Conservation (phyloP, 2,113 vertebrate genomes). For the Catharus bicknelli region DNA sequence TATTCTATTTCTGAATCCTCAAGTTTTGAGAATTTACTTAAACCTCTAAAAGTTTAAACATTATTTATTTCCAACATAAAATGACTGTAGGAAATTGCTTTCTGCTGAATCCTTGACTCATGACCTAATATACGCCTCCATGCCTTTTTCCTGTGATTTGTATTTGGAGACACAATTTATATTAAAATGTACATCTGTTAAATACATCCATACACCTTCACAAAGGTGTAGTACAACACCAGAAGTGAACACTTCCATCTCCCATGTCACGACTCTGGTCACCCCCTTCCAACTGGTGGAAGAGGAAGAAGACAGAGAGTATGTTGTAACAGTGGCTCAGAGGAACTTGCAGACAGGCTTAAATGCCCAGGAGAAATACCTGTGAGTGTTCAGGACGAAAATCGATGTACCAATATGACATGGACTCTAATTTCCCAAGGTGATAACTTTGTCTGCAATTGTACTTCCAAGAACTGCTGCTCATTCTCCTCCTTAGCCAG, state of each 20-base stretch:
- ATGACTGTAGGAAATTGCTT: not conserved
- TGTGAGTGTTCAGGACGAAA: not conserved
- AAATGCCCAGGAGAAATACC: not conserved
- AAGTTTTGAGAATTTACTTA: not conserved
- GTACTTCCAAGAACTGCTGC: not conserved
- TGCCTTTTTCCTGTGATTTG: not conserved
- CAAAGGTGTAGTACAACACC: not conserved
- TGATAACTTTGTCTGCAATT: not conserved
- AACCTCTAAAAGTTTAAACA: not conserved
- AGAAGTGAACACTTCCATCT: not conserved
- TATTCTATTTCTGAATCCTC: not conserved
- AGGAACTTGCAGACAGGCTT: not conserved
- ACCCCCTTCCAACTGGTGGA: not conserved
- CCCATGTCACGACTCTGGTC: not conserved
- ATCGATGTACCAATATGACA: not conserved
- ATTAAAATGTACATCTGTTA: not conserved
- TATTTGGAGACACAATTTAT: not conserved
- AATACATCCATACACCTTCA: not conserved
- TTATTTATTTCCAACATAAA: not conserved
- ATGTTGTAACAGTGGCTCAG: not conserved
- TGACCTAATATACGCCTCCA: rapidly evolving
- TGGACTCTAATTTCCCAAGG: not conserved
- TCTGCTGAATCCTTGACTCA: not conserved
- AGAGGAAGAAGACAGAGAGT: not conserved
- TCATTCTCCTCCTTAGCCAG: not conserved